Conservation (phyloP, 2,888 invertebrate genomes). For the Drosophila anomelani region DNA sequence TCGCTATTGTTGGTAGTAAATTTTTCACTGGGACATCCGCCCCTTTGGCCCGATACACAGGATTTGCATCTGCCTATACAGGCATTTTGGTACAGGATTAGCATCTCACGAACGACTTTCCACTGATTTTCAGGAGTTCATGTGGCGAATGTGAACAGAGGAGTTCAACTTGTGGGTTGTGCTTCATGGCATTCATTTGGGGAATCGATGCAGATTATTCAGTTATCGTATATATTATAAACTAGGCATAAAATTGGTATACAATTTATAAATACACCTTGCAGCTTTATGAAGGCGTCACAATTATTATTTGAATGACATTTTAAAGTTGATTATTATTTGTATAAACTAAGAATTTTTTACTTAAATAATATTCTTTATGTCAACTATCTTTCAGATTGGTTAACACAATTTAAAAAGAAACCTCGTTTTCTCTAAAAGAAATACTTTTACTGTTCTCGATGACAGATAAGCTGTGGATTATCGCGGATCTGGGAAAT, state of each 20-base stretch:
- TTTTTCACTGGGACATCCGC: conserved; percentile 5
- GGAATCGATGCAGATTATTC: conserved; percentile 22
- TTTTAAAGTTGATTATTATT: too few relatives aligned
- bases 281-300: too few relatives aligned
- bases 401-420: not conserved
- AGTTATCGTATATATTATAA: not conserved
- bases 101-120: conserved; percentile 45
- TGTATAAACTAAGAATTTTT: too few relatives aligned
- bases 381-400: not conserved
- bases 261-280: not conserved
- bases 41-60: conserved; percentile 16
- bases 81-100: conserved; percentile 34
- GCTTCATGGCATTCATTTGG: conserved; percentile 19
- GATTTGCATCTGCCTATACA: conserved; percentile 32
- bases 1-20: conserved; percentile 3
- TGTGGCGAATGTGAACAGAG: not conserved
- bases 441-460: not conserved
- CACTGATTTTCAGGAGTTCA: conserved; percentile 22
- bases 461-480: not conserved
- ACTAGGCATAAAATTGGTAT: not conserved
- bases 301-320: too few relatives aligned
- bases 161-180: conserved; percentile 20
- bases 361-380: too few relatives aligned
- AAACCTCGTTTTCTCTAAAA: not conserved
- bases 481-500: not conserved